These are phyloP conservation scores for Zaprionus davidi DNA, from an alignment of 1,140 invertebrate species.

Conservation along the genomic window DNA sequence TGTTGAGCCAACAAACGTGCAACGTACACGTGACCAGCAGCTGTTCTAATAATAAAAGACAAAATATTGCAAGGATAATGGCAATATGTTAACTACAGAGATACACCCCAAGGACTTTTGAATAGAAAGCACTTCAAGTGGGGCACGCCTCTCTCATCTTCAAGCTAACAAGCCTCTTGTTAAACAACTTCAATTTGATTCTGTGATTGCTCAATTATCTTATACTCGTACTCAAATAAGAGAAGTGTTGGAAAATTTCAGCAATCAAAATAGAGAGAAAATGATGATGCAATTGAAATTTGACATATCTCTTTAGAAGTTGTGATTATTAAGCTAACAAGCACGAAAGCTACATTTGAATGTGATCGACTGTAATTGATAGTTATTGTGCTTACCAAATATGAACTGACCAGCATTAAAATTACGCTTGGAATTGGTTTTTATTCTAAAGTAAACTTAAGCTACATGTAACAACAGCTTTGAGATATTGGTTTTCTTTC, in stretches of 20 bases:
- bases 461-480: no score
- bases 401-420: no score
- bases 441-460: no score
- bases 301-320: no score
- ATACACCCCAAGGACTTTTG: constrained; percentile 17
- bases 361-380: no score
- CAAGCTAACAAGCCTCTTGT: background rate
- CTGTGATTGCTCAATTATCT: background rate
- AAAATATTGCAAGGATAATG: constrained; percentile 31
- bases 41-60: constrained; percentile 40
- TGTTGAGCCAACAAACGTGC: constrained; percentile 34
- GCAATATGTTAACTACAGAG: constrained; percentile 11
- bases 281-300: no score
- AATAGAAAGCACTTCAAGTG: constrained; percentile 18
- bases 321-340: no score
- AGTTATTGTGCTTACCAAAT: no score
- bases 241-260: background rate
- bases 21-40: constrained; percentile 35
- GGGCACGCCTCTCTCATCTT: background rate
- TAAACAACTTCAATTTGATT: background rate
- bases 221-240: background rate
- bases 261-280: no score
- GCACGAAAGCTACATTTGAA: no score
- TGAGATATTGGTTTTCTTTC: no score
- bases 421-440: no score